phyloP scores from a whole-genome alignment of 2,797 vertebrate genomes.

The Perodicticus potto region DNA sequence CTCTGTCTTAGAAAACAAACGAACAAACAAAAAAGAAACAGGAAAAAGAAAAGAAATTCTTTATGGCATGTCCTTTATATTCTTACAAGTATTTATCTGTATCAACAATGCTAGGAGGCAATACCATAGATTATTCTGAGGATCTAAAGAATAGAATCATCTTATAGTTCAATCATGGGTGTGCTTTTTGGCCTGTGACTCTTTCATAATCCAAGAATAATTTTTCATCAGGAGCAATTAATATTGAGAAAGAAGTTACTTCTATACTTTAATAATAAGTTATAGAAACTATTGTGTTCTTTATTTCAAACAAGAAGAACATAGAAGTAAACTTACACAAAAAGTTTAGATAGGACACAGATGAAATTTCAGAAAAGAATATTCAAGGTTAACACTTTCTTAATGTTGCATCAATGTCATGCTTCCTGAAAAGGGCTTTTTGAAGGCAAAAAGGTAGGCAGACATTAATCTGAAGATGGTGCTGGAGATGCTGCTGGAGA shows the following conservation, averaged over 20 bases:
- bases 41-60: neutral
- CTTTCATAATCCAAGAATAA: constrained; percentile 34
- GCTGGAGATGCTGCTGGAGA: no score
- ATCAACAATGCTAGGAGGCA: neutral
- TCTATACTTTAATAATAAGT: neutral
- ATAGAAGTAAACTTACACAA: no score
- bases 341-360: no score
- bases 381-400: neutral
- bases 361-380: neutral
- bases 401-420: neutral
- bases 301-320: no score
- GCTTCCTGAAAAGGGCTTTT: neutral
- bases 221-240: neutral
- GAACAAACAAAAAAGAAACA: no score
- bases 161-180: neutral
- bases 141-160: neutral
- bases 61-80: neutral
- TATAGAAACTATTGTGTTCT: no score
- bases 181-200: neutral
- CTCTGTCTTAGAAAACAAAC: no score
- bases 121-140: neutral
- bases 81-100: neutral
- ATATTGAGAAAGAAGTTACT: neutral
- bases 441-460: neutral
- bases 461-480: neutral